These are phyloP conservation scores for Cynopterus sphinx DNA, from an alignment of 2,797 vertebrate genomes.

Conservation along the genomic window DNA sequence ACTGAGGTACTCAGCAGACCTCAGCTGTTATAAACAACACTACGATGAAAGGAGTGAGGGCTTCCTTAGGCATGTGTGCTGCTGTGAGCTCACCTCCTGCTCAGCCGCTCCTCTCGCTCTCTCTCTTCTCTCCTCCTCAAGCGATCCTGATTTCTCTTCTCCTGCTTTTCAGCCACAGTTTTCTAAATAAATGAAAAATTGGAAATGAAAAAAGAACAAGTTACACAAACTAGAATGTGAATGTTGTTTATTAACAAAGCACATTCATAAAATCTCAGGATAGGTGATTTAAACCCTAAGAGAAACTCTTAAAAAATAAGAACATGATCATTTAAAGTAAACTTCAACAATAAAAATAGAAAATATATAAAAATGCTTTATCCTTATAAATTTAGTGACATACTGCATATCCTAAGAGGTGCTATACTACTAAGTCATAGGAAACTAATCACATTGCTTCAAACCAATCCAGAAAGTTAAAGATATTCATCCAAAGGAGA, in stretches of 20 bases:
- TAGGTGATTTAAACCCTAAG: background rate
- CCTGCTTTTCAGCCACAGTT: slow-evolving; percentile 97
- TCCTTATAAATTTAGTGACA: background rate
- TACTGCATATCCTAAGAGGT: background rate
- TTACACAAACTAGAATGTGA: background rate
- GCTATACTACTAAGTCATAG: background rate
- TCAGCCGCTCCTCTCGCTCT: slow-evolving; percentile 94
- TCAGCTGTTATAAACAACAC: background rate
- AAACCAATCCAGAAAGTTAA: background rate
- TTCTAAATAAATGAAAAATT: slow-evolving; percentile 86
- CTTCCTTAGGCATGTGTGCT: background rate
- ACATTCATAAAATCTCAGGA: background rate
- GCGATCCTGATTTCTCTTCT: slow-evolving; percentile 96
- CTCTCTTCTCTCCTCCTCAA: slow-evolving; percentile 95
- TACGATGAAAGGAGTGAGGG: too few species aligned
- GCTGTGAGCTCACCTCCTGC: slow-evolving; percentile 86
- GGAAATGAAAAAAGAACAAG: background rate
- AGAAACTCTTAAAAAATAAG: background rate
- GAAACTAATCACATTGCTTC: background rate
- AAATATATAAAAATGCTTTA: background rate
- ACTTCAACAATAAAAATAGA: background rate
- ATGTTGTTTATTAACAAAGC: background rate
- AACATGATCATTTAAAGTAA: background rate
- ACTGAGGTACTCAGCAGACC: background rate
- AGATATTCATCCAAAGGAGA: background rate